These are phyloP conservation scores for Perca schrenkii DNA, from an alignment of 2,113 vertebrate genomes.

Conservation along the genomic window DNA sequence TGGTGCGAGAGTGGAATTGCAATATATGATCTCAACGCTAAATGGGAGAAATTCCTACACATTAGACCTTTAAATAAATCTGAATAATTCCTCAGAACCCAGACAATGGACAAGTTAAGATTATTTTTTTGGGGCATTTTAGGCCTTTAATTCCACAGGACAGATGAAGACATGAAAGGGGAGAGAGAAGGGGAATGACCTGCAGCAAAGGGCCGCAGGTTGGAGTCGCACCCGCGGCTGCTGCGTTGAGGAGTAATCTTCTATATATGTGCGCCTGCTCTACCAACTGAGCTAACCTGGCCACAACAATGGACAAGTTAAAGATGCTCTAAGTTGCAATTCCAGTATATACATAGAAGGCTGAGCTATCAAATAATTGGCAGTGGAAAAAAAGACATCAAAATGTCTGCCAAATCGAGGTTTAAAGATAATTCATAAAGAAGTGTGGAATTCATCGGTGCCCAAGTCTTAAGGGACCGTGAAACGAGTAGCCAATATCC, in stretches of 20 bases:
- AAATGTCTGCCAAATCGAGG: constrained; percentile 49
- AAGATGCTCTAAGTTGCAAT: neutral
- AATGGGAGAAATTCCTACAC: no score
- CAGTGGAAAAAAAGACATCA: constrained; percentile 19
- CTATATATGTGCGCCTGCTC: no score
- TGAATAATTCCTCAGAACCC: neutral
- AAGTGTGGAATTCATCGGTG: constrained; percentile 65
- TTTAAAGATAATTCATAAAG: constrained; percentile 67
- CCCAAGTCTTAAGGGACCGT: constrained; percentile 60
- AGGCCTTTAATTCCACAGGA: no score
- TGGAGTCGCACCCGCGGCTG: no score
- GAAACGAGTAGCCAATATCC: constrained; percentile 74
- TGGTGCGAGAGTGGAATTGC: no score
- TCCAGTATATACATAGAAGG: constrained; percentile 25
- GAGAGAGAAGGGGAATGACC: no score
- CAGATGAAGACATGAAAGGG: no score
- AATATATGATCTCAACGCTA: no score
- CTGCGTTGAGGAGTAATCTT: no score
- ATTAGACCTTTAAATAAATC: neutral
- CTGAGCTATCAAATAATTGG: constrained; percentile 39
- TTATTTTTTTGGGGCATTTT: no score
- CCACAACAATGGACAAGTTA: neutral
- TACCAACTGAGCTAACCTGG: no score
- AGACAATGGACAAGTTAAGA: neutral
- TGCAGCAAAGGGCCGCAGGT: no score